These are phyloP conservation scores for Corythornis madagascariensis DNA, from an alignment of 2,113 vertebrate genomes.

Conservation along the genomic window DNA sequence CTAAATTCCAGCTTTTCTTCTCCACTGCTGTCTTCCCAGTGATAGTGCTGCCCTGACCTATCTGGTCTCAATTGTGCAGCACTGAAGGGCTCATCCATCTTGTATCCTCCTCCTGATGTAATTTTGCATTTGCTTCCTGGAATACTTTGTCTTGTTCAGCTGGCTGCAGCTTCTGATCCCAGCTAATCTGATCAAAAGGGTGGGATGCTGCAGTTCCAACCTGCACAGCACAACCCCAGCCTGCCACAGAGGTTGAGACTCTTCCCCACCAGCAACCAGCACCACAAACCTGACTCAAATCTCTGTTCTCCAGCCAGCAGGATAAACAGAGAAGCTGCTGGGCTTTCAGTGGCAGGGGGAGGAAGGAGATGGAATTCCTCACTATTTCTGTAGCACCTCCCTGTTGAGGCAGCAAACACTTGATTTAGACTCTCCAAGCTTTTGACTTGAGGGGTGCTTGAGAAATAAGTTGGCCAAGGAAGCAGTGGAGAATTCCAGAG, in stretches of 20 bases:
- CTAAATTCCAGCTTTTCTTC: background rate
- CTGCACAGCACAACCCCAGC: fast-evolving
- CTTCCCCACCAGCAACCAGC: background rate
- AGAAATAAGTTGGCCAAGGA: background rate
- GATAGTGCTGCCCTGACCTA: background rate
- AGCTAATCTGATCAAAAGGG: background rate
- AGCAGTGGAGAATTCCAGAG: background rate
- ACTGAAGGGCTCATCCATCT: background rate
- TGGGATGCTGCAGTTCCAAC: background rate
- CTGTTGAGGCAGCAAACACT: background rate
- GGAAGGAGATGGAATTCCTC: background rate
- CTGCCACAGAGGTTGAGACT: fast-evolving
- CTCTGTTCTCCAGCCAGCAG: fast-evolving
- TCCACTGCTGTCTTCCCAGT: background rate
- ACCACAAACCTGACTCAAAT: too few relatives aligned
- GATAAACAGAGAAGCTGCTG: background rate
- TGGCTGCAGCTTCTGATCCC: background rate
- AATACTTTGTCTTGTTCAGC: background rate
- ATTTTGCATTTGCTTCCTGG: background rate
- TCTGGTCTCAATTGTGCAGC: background rate
- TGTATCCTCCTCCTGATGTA: background rate
- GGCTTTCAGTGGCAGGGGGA: fast-evolving
- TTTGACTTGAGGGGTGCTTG: background rate
- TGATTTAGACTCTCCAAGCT: background rate
- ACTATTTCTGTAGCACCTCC: background rate